These are phyloP conservation scores for Heteromormyrus szaboi DNA, from an alignment of 2,797 vertebrate species.

Conservation along the genomic window DNA sequence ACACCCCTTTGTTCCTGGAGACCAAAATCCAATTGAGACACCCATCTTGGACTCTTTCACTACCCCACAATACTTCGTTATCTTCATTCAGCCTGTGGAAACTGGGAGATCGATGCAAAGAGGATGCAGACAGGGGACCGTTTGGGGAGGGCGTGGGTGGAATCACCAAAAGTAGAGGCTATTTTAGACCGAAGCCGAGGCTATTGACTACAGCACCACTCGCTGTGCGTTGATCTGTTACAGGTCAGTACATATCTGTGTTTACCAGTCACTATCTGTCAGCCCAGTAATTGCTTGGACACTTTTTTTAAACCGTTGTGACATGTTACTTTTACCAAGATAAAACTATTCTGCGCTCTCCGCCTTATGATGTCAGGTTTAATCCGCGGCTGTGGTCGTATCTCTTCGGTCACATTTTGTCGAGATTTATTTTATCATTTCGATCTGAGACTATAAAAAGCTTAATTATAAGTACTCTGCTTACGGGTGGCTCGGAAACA, in stretches of 20 bases:
- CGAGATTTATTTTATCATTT: background rate
- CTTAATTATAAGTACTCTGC: background rate
- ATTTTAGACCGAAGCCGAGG: constrained; percentile 43
- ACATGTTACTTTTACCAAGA: constrained; percentile 15
- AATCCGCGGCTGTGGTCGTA: background rate
- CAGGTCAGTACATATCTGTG: constrained; percentile 37
- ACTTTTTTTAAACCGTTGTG: constrained; percentile 15
- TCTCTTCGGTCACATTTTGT: background rate
- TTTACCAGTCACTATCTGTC: constrained; percentile 28
- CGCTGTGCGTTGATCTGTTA: constrained; percentile 45
- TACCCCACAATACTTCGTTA: constrained; percentile 38
- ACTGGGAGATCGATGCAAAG: constrained; percentile 39
- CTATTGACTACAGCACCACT: constrained; percentile 46
- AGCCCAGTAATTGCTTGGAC: constrained; percentile 28
- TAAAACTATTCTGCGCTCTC: background rate
- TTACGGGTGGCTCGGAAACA: no score
- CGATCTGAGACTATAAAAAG: background rate
- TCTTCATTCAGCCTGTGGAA: constrained; percentile 33
- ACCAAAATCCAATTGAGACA: constrained; percentile 34
- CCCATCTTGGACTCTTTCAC: constrained; percentile 35
- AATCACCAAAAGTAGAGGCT: constrained; percentile 48
- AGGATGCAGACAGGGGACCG: constrained; percentile 35
- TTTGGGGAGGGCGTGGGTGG: background rate
- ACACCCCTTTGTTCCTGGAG: constrained; percentile 22
- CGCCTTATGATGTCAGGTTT: constrained; percentile 9